Conservation (phyloP, 2,888 invertebrate species). For the Cephus runcator region DNA sequence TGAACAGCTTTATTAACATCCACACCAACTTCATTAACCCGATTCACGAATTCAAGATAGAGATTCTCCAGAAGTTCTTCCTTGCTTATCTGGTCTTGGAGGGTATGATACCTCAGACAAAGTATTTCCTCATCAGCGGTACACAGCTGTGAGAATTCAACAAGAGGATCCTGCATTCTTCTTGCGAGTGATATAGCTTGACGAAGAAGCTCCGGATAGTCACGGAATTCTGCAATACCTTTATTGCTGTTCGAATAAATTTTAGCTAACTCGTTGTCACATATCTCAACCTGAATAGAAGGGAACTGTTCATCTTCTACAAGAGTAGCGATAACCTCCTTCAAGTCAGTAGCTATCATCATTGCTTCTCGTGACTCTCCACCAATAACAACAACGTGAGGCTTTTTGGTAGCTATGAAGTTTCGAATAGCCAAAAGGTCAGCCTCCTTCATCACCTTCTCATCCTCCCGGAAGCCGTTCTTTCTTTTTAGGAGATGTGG, state of each 20-base stretch:
- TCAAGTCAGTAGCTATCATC: slow-evolving; percentile 82
- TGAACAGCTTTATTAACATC: slow-evolving; percentile 95
- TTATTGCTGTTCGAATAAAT: slow-evolving; percentile 92
- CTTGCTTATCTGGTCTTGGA: slow-evolving; percentile 84
- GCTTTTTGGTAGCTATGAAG: slow-evolving; percentile 90
- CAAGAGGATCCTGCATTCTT: slow-evolving; percentile 92
- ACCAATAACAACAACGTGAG: slow-evolving; percentile 91
- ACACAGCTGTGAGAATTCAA: slow-evolving; percentile 96
- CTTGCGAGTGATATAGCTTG: slow-evolving; percentile 95
- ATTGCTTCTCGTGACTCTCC: slow-evolving; percentile 91
- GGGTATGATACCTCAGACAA: slow-evolving; percentile 89
- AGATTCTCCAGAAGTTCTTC: slow-evolving; percentile 89
- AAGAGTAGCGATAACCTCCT: slow-evolving; percentile 78
- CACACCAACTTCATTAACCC: slow-evolving; percentile 98
- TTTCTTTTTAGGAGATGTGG: slow-evolving; percentile 87
- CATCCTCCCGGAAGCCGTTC: slow-evolving; percentile 76
- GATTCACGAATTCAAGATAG: slow-evolving; percentile 90
- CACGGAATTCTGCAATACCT: slow-evolving; percentile 87
- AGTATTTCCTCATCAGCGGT: slow-evolving; percentile 96
- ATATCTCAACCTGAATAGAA: slow-evolving; percentile 86
- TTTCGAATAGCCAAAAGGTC: slow-evolving; percentile 78
- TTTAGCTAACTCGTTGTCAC: slow-evolving; percentile 94
- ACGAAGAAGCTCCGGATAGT: slow-evolving; percentile 89
- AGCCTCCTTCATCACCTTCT: slow-evolving; percentile 74
- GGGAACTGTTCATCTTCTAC: slow-evolving; percentile 89